Evolutionary conservation across 1,140 invertebrate species (phyloP).

Genomic region (Sitophilus oryzae): DNA sequence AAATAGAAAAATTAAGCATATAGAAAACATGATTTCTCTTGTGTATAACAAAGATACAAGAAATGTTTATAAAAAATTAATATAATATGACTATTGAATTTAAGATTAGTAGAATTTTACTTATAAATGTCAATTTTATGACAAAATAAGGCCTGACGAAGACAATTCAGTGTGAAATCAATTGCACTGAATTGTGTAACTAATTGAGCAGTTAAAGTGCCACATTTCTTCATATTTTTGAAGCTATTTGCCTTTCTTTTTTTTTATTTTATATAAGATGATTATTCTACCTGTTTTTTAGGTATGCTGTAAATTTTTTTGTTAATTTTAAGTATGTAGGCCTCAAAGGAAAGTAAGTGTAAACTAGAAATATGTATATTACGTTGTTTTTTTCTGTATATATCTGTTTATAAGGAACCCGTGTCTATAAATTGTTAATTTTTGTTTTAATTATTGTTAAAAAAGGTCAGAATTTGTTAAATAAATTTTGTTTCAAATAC

Average conservation of each 20-base stretch:
- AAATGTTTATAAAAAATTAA: too few species aligned
- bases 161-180: too few species aligned
- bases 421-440: constrained; percentile 25
- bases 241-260: too few species aligned
- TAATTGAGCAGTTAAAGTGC: neutral
- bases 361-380: constrained; percentile 1
- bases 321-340: neutral
- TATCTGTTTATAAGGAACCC: constrained; percentile 7
- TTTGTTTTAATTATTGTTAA: constrained; percentile 28
- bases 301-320: constrained; percentile 9
- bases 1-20: too few species aligned
- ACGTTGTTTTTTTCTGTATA: constrained; percentile 1
- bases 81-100: too few species aligned
- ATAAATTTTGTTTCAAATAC: constrained; percentile 58
- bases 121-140: too few species aligned
- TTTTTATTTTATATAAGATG: constrained; percentile 11
- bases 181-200: too few species aligned
- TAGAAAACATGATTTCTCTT: too few species aligned
- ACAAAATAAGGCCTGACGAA: too few species aligned
- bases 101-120: too few species aligned
- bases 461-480: constrained; percentile 26
- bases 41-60: too few species aligned
- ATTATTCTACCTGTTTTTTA: constrained; percentile 23
- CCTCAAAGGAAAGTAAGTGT: neutral
- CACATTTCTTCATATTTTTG: neutral